A percentile compares a stretch with the other conserved stretches of the same genome.
Conservation (phyloP, 2,797 vertebrate species). For the Pitangus sulphuratus region DNA sequence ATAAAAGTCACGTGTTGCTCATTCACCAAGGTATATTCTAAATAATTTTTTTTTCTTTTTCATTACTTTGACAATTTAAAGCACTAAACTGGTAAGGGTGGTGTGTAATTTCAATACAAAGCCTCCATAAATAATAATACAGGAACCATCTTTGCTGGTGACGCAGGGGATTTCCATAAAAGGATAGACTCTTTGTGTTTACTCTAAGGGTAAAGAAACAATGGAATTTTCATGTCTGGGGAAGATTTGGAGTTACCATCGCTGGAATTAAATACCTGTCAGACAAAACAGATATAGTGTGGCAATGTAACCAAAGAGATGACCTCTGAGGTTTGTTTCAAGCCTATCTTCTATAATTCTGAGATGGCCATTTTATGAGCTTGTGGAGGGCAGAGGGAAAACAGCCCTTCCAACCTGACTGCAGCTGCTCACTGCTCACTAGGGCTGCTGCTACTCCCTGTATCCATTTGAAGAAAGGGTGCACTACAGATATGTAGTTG, state of each 20-base stretch:
- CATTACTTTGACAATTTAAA: neutral
- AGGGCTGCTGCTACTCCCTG: neutral
- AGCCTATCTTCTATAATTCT: neutral
- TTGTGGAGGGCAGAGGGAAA: neutral
- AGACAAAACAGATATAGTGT: neutral
- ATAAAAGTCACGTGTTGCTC: neutral
- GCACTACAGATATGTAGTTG: neutral
- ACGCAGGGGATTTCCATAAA: neutral
- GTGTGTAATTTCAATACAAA: neutral
- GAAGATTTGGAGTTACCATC: neutral
- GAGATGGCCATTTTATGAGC: neutral
- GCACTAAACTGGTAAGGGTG: neutral
- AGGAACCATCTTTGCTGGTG: neutral
- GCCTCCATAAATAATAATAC: neutral
- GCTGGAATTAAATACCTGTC: neutral
- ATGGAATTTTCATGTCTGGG: too few relatives aligned
- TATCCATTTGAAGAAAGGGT: fast-evolving
- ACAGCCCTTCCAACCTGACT: neutral
- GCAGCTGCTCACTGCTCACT: neutral
- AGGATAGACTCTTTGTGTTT: neutral
- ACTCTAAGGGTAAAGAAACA: neutral
- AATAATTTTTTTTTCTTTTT: neutral
- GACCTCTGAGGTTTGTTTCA: neutral
- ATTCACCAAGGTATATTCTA: neutral
- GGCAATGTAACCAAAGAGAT: neutral